Base-by-base conservation (phyloP, 2,888 invertebrate species). In the Hypercompe scribonia region DNA sequence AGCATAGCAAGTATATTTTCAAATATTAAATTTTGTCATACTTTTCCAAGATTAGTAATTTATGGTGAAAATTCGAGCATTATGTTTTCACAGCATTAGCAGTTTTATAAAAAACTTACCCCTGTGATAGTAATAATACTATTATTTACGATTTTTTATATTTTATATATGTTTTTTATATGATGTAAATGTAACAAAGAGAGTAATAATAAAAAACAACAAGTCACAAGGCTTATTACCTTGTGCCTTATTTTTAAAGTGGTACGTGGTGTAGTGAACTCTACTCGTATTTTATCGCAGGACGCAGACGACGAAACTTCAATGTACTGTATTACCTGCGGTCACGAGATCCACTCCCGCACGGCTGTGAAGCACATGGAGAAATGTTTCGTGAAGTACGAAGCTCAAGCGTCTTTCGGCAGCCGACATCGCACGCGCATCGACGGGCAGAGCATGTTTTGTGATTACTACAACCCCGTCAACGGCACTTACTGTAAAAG, bases 301-400 rank as follows among this genome's bases (percentile, higher is more conserved):
- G 96, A 96, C 78, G 94, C 95, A 0, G 97, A 97, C 85, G 96
- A 97, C 69, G 97, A 97, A 84, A 97, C 97, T 76, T 98, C 98
- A 70, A 98, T 99, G 96, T 99, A 99, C 91, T 99, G 99, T 92
- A 98, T 99, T 50, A 99, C 99, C 0, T 99, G 99, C 93, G 99
- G 99, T 0, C 98, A 98, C 90, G 99, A 99, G 95, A 98, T 99
- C 76, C 98, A 98, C 90, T 98, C 98, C 0, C 97, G 98, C 72
- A 98, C 98, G 0, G 99, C 99, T 0, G 97, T 99, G 33, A 98
- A 98, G 86, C 99, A 99, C 89, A 99, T 99, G 99, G 99, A 99
- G 94, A 99, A 99, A 91, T 99, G 99, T 91, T 99, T 99, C 92
- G 98, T 98, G 82, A 99, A 99, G 97, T 99, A 99, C 92, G 99